These are phyloP conservation scores for Oreortyx pictus DNA, from an alignment of 2,797 vertebrate species.

Conservation along the genomic window DNA sequence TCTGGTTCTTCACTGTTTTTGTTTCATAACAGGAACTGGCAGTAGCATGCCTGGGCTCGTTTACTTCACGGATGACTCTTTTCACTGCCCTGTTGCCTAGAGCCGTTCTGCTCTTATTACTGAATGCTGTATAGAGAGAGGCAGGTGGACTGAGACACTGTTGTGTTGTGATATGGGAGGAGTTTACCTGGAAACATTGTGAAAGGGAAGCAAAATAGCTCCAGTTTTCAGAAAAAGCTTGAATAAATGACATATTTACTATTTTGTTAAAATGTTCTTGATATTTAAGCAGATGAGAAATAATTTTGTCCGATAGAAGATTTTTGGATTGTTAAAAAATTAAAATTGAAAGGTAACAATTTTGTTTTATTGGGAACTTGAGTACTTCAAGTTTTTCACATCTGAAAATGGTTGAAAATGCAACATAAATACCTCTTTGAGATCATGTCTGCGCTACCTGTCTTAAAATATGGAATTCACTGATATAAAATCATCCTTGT, in stretches of 20 bases:
- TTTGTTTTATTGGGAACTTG: background rate
- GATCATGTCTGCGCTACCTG: fast-evolving
- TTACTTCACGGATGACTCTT: no score
- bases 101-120: fast-evolving
- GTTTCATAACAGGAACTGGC: background rate
- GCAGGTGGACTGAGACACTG: background rate
- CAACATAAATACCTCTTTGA: background rate
- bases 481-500: background rate
- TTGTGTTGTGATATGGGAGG: background rate
- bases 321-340: background rate
- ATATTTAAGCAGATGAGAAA: background rate
- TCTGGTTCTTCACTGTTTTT: fast-evolving
- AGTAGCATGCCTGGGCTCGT: background rate
- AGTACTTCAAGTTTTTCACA: background rate
- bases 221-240: background rate
- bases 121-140: fast-evolving
- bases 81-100: background rate
- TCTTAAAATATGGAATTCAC: background rate
- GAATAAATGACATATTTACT: background rate
- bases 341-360: background rate
- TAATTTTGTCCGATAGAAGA: background rate
- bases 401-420: background rate
- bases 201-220: no score
- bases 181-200: background rate
- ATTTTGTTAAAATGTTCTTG: background rate